Evolutionary conservation across 1,140 invertebrate species (phyloP).

Genomic region (Drosophila paulistorum): DNA sequence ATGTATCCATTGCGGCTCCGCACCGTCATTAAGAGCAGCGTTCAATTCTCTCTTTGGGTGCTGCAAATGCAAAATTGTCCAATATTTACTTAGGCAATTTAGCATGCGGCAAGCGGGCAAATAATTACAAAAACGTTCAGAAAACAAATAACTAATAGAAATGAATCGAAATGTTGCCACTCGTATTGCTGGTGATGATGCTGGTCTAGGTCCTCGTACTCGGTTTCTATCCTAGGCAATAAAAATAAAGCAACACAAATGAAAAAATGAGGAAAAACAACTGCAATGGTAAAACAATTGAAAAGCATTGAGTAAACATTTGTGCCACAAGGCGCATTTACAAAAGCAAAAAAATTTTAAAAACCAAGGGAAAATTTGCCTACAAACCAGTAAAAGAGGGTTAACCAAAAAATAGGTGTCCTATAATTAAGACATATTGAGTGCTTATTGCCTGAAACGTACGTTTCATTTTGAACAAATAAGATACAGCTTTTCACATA

Average conservation of each 20-base stretch:
- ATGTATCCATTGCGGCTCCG: neutral
- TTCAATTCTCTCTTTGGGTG: constrained; percentile 41
- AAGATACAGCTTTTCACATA: too few relatives aligned
- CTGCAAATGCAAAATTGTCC: constrained; percentile 78
- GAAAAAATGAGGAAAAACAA: neutral
- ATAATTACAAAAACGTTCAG: constrained; percentile 80
- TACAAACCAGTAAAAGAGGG: neutral
- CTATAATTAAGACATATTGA: neutral
- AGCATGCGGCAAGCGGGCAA: constrained; percentile 77
- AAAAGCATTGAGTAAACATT: constrained; percentile 56
- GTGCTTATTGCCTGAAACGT: neutral
- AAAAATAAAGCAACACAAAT: constrained; percentile 43
- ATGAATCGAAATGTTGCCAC: constrained; percentile 26
- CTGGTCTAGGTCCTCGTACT: too few relatives aligned
- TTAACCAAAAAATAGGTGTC: neutral
- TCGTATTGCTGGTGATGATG: neutral
- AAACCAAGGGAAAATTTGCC: constrained; percentile 4
- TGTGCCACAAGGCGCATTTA: constrained; percentile 21
- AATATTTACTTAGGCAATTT: constrained; percentile 80
- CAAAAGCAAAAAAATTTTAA: constrained; percentile 13
- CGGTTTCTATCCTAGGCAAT: constrained; percentile 35
- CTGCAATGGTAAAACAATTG: constrained; percentile 60
- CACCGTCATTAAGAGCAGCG: constrained; percentile 38
- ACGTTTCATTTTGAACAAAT: too few relatives aligned
- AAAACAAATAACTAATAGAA: constrained; percentile 81